Base-by-base conservation (phyloP, 2,888 invertebrate species). In the Macrosoma leucophasiata region DNA sequence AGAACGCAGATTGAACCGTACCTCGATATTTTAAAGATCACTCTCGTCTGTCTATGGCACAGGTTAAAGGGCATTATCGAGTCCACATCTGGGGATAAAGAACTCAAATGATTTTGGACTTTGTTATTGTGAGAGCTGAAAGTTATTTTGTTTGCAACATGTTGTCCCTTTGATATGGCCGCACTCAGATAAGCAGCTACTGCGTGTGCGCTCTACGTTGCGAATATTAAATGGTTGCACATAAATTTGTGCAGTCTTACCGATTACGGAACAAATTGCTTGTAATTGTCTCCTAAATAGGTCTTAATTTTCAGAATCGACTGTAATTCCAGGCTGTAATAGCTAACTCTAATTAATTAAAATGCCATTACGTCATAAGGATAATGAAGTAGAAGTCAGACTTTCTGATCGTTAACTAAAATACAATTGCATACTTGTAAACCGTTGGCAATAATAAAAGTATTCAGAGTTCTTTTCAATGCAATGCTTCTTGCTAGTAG, bases 31-130 rank as follows among this genome's bases (percentile, higher is more conserved):
- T 52, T 69, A 68, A 68, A 58, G 63, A 52, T 55, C 54, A 62
- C 54, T 67, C 64, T 70, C 57, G 62, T 58, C 47, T 52, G 58
- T 39, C 61, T 41, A 46, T 38, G 40, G 47, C 41, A 51, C 52
- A 62, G 73, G 69, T 72, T 66, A 79, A 71, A 77, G 74, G 69
- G 68, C 62, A 64, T 50, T 56, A 47, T 55, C 52, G 53, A 62
- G 64, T 59, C 55, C 59, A 62, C 71, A 71, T 71, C 59, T 70
- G 66, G 47, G 43, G 41, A 43, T 50, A 40, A 36, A 46, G 33
- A 40, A 40, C 26, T 46, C 61, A 62, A 58, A 46, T 56, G 49
- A 75, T 64, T 68, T 52, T 62, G 55, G 54, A 50, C 67, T 65
- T 64, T 77, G 55, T 58, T 52, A 40, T 48, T 39, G 42, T 45